These are phyloP conservation scores for Darevskia nairensis DNA, from an alignment of 2,797 vertebrate species.

Conservation along the genomic window DNA sequence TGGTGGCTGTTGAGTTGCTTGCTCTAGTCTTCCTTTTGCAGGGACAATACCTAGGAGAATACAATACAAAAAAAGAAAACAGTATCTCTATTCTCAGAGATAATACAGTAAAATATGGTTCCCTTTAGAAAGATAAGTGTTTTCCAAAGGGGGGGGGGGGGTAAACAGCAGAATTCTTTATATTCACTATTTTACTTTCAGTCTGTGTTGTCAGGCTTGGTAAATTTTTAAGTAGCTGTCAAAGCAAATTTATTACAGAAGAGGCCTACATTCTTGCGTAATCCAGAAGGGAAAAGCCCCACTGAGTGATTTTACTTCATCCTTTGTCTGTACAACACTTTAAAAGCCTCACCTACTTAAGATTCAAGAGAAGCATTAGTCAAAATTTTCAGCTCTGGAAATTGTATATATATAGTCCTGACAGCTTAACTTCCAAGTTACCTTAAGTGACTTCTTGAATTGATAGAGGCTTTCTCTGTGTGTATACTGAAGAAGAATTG, in stretches of 20 bases:
- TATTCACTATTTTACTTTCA: slow-evolving; percentile 70
- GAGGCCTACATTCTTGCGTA: slow-evolving; percentile 67
- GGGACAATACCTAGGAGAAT: slow-evolving; percentile 17
- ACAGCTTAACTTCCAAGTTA: slow-evolving; percentile 20
- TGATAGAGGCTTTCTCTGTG: not conserved
- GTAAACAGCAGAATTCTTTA: slow-evolving; percentile 59
- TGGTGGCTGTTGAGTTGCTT: not conserved
- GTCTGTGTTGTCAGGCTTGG: slow-evolving; percentile 70
- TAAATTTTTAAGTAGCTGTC: slow-evolving; percentile 81
- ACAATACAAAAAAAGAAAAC: slow-evolving; percentile 37
- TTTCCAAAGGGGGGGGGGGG: slow-evolving; percentile 35
- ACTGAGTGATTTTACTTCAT: slow-evolving; percentile 68
- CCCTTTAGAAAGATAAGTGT: slow-evolving; percentile 54
- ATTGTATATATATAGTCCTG: slow-evolving; percentile 30
- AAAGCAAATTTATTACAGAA: slow-evolving; percentile 77
- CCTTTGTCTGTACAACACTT: slow-evolving; percentile 64
- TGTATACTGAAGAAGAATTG: not conserved
- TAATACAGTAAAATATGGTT: slow-evolving; percentile 11
- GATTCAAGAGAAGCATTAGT: slow-evolving; percentile 55
- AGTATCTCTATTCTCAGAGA: slow-evolving; percentile 1
- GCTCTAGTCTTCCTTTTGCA: not conserved
- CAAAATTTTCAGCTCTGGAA: slow-evolving; percentile 59
- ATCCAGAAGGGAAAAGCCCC: slow-evolving; percentile 73
- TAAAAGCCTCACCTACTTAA: slow-evolving; percentile 72
- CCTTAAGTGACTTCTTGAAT: slow-evolving; percentile 39